Evolutionary conservation across 2,888 invertebrate species (phyloP).

Genomic region (Pocota personata): DNA sequence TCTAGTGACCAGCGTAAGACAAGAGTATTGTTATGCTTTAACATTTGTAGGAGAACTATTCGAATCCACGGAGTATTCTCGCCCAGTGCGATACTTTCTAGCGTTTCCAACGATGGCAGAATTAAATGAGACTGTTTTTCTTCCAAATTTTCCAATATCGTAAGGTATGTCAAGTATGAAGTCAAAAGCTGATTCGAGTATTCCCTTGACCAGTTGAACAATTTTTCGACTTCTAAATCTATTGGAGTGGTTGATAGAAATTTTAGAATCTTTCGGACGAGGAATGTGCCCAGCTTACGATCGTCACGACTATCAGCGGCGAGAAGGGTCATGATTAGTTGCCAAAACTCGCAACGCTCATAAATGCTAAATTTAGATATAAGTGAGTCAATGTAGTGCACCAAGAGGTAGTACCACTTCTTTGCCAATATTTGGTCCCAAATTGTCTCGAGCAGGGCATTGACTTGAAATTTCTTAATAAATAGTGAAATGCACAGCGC

Average conservation of each 20-base stretch:
- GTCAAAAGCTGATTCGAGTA: background rate
- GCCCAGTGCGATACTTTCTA: conserved; percentile 59
- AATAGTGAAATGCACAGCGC: conserved; percentile 29
- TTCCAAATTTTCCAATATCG: conserved; percentile 79
- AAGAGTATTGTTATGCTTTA: conserved; percentile 78
- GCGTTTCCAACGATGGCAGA: conserved; percentile 77
- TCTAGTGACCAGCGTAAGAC: conserved; percentile 79
- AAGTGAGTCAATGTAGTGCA: conserved; percentile 31
- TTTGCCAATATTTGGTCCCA: conserved; percentile 20
- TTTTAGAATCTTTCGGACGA: conserved; percentile 75
- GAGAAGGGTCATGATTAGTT: conserved; percentile 75
- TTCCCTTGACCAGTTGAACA: conserved; percentile 6
- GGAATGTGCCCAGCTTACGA: conserved; percentile 77
- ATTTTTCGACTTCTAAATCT: background rate
- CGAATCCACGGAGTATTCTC: conserved; percentile 75
- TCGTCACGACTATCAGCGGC: conserved; percentile 75
- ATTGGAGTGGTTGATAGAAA: background rate
- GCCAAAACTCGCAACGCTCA: conserved; percentile 21
- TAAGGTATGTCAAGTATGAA: conserved; percentile 77
- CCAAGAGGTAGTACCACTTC: background rate
- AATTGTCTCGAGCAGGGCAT: conserved; percentile 1
- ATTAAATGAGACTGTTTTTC: conserved; percentile 81
- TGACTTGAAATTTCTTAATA: conserved; percentile 37
- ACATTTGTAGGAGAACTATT: conserved; percentile 76
- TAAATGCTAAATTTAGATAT: background rate